A percentile compares a stretch with the other conserved stretches of the same genome.
Evolutionary conservation across 2,888 invertebrate species (phyloP).

Genomic region (Oscheius myriophilus): DNA sequence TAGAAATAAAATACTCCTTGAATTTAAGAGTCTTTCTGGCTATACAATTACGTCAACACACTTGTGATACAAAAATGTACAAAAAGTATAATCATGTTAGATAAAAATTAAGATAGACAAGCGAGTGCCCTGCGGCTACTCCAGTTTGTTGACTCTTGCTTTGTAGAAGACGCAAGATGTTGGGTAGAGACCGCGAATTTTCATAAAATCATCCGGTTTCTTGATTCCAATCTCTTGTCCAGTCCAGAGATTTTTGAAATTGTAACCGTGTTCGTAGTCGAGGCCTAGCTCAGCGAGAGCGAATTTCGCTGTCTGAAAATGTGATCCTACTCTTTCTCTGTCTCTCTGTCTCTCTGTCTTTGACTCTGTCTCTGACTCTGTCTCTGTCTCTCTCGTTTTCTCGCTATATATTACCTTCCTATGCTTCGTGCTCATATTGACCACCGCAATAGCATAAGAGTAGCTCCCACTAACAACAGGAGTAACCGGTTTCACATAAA

Average conservation of each 20-base stretch:
- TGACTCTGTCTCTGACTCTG: neutral
- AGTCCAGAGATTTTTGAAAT: conserved; percentile 6
- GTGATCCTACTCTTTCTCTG: neutral
- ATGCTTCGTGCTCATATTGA: conserved; percentile 40
- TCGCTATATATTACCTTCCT: conserved; percentile 11
- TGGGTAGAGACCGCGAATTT: conserved; percentile 7
- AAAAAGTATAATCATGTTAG: too few species aligned
- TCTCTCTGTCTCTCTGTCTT: neutral
- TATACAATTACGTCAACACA: too few species aligned
- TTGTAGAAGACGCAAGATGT: conserved; percentile 17
- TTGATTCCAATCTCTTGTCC: conserved; percentile 9
- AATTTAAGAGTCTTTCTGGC: too few species aligned
- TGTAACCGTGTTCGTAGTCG: conserved; percentile 7
- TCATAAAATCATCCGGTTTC: conserved; percentile 5
- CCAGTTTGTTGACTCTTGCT: neutral
- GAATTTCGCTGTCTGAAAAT: conserved; percentile 22
- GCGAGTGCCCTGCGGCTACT: too few species aligned
- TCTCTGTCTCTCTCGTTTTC: neutral
- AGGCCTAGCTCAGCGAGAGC: conserved; percentile 21
- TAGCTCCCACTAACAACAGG: conserved; percentile 41
- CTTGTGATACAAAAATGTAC: too few species aligned
- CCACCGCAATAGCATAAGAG: conserved; percentile 56
- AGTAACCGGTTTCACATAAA: conserved; percentile 55
- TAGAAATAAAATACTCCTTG: too few species aligned
- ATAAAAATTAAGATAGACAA: too few species aligned